These are phyloP conservation scores for Apistogramma diplotaenia DNA, from an alignment of 2,113 vertebrate genomes.

Conservation along the genomic window DNA sequence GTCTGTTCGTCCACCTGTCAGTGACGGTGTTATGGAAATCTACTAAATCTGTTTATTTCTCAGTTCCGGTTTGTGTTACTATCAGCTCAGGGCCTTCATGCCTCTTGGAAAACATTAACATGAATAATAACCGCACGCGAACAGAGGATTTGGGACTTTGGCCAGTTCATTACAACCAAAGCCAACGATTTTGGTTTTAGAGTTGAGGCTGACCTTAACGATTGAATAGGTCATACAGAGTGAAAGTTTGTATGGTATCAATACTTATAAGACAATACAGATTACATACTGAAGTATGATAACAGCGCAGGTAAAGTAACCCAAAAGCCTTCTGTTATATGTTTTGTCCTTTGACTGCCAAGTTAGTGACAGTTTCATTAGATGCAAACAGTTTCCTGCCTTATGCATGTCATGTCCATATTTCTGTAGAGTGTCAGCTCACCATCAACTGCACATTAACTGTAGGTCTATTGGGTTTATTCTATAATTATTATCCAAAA, in stretches of 20 bases:
- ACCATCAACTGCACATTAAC: neutral
- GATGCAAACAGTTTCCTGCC: neutral
- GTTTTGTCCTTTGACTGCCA: too few relatives aligned
- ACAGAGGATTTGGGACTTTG: neutral
- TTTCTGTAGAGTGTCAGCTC: neutral
- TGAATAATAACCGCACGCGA: accelerated
- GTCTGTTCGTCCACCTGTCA: neutral
- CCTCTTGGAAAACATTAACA: neutral
- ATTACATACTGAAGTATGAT: too few relatives aligned
- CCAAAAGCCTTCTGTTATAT: too few relatives aligned
- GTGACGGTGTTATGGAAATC: neutral
- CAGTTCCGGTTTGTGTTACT: neutral
- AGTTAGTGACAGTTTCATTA: neutral
- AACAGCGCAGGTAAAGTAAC: too few relatives aligned
- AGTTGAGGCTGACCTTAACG: neutral
- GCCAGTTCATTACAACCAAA: neutral
- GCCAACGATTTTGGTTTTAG: neutral
- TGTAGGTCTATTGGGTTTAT: neutral
- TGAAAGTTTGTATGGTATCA: neutral
- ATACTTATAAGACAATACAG: too few relatives aligned
- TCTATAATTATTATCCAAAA: too few relatives aligned
- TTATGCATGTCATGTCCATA: neutral
- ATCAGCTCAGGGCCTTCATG: neutral
- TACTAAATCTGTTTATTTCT: neutral
- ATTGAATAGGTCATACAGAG: neutral